Evolutionary conservation across 2,113 vertebrate species (phyloP).

Genomic region (Gymnarchus niloticus): DNA sequence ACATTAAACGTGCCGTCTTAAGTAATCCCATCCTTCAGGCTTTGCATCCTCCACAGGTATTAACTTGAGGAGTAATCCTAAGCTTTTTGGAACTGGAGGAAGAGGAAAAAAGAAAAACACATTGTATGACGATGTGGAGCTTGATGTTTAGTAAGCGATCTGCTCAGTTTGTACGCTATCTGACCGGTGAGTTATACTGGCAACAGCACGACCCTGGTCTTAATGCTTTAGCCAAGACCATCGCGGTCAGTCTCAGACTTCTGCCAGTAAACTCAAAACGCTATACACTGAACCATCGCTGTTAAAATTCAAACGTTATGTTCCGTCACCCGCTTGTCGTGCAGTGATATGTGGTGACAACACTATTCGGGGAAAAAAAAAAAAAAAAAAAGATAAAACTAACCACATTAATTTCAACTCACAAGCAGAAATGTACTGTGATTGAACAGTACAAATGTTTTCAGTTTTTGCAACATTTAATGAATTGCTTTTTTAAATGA

Average conservation of each 20-base stretch:
- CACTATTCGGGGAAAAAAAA: too few species aligned
- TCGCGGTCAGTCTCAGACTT: constrained; percentile 8
- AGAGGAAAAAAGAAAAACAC: constrained; percentile 43
- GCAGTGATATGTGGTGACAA: not conserved
- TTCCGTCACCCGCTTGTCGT: not conserved
- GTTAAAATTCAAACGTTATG: not conserved
- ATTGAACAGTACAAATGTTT: not conserved
- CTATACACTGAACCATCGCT: not conserved
- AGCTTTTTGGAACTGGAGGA: constrained; percentile 85
- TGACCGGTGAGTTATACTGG: constrained; percentile 15
- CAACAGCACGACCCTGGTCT: not conserved
- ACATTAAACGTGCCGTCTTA: constrained; percentile 96
- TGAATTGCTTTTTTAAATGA: not conserved
- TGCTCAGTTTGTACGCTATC: constrained; percentile 75
- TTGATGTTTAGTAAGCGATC: constrained; percentile 93
- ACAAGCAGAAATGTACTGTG: not conserved
- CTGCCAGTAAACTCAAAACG: not conserved
- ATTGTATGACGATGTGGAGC: constrained; percentile 88
- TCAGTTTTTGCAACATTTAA: not conserved
- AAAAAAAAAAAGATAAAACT: not conserved
- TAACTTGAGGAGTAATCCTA: constrained; percentile 98
- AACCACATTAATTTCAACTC: not conserved
- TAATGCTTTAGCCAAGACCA: not conserved
- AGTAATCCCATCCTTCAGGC: constrained; percentile 99
- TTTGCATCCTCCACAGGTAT: constrained; percentile 99